Evolutionary conservation across 2,113 vertebrate genomes (phyloP), one percentile per base, ranked within the genome.

Genomic region (Lota lota): DNA sequence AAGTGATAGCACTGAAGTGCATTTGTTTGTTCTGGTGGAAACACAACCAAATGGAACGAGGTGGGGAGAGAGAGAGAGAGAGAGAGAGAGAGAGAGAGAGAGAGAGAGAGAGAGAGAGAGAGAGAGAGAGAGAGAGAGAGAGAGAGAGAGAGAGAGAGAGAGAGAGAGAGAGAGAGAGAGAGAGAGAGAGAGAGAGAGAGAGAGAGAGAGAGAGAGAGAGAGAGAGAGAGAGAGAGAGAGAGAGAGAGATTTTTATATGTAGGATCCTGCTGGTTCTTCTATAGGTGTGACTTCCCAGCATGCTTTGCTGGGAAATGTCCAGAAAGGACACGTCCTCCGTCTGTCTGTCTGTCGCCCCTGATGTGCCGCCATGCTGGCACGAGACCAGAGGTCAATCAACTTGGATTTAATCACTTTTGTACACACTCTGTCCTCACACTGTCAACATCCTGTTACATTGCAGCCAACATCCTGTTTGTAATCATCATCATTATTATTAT

Each of bases 21-120:
- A 86, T 88, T 89, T 90, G 87, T 86, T 89, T 88, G 53, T 80
- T 82, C 81, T 84, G 68, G 64, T 79, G 77, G 64, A 62, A 51
- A 76, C 68, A 70, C 84, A 80, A 81, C 65, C 67, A 82, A 81
- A 84, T 71, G 64, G 24, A 66, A 58, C 28, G 66, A 72, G 69
- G 70, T 36, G 68, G 50, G 54, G 15, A 47, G 22, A 80, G 20
- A 64, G 19, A 66, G 64, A 62, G 47, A 53, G 62, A 67, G 28
- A 47, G 6, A 57, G 61, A 17, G 3, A 61, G 60, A 4, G 28
- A 28, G 28, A 28, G 28, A 28, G 28, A 28, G 28, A 4, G 28
- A 28, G 28, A 28, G 28, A 4, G 28, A 28, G 24, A 24, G 24
- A 24, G 24, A 24, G 24, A 24, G 24, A 24, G 24, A 24, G 24